Percentiles rank a stretch among this genome's conserved stretches.
Evolutionary conservation across 2,797 vertebrate species (phyloP).

Genomic region (Cheirogaleus major): DNA sequence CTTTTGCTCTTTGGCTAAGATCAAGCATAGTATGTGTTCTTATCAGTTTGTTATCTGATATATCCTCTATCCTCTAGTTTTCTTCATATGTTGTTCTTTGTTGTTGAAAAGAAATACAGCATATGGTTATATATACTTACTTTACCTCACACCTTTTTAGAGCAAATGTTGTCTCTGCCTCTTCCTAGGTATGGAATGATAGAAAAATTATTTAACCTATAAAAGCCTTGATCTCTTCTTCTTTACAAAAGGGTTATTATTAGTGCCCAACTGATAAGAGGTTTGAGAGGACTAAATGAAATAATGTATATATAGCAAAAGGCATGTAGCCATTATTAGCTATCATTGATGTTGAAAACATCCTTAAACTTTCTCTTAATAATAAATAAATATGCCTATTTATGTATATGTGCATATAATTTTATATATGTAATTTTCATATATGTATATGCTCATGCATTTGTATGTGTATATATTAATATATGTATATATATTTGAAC

Average conservation of each 20-base stretch:
- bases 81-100: background rate
- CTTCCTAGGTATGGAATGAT: background rate
- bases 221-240: background rate
- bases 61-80: background rate
- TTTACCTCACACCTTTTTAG: background rate
- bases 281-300: background rate
- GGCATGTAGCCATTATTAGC: background rate
- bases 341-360: background rate
- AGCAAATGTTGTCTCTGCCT: background rate
- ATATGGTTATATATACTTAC: background rate
- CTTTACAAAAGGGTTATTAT: background rate
- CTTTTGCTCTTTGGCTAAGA: background rate
- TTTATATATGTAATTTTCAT: background rate
- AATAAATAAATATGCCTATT: background rate
- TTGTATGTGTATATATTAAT: background rate
- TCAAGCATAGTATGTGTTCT: background rate
- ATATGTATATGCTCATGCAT: background rate
- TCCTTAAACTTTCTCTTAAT: background rate
- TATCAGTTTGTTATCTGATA: background rate
- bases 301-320: background rate
- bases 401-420: rapidly evolving
- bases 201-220: background rate
- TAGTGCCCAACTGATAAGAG: background rate
- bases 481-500: background rate
- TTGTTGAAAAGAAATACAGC: background rate